phyloP scores from a whole-genome alignment of 1,140 invertebrate genomes.

The Caerostris darwini region DNA sequence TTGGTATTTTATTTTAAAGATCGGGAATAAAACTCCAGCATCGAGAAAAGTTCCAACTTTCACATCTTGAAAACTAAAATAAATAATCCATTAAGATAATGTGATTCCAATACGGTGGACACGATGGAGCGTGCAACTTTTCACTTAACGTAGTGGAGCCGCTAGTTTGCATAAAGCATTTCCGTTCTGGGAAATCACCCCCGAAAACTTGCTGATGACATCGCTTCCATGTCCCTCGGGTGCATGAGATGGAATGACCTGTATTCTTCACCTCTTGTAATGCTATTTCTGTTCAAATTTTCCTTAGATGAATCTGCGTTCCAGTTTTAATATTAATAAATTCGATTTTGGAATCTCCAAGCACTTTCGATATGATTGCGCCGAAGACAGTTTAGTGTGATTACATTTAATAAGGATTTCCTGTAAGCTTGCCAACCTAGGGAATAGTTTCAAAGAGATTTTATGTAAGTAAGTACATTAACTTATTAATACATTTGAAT shows the following conservation, averaged over 20 bases:
- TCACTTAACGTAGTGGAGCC: not conserved
- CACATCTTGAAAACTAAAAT: not conserved
- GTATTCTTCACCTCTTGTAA: not conserved
- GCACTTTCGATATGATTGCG: not conserved
- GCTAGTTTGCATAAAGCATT: conserved; percentile 53
- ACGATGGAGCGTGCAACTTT: not conserved
- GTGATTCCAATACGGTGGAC: conserved; percentile 19
- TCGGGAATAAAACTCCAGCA: not conserved
- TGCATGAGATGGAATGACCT: not conserved
- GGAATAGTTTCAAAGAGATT: too few relatives aligned
- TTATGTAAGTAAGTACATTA: too few relatives aligned
- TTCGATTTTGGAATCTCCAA: not conserved
- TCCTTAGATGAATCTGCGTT: not conserved
- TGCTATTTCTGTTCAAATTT: conserved; percentile 9
- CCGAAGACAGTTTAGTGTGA: not conserved
- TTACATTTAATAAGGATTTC: not conserved
- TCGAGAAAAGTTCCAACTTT: not conserved
- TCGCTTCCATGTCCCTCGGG: conserved; percentile 1
- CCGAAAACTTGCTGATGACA: conserved; percentile 42
- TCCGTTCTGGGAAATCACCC: conserved; percentile 45
- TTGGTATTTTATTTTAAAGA: too few relatives aligned
- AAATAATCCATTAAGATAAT: conserved; percentile 36
- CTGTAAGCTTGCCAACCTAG: not conserved
- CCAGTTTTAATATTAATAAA: conserved; percentile 19
- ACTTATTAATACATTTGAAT: too few relatives aligned